These are phyloP conservation scores for Actias luna DNA, from an alignment of 2,888 invertebrate species.

Conservation along the genomic window DNA sequence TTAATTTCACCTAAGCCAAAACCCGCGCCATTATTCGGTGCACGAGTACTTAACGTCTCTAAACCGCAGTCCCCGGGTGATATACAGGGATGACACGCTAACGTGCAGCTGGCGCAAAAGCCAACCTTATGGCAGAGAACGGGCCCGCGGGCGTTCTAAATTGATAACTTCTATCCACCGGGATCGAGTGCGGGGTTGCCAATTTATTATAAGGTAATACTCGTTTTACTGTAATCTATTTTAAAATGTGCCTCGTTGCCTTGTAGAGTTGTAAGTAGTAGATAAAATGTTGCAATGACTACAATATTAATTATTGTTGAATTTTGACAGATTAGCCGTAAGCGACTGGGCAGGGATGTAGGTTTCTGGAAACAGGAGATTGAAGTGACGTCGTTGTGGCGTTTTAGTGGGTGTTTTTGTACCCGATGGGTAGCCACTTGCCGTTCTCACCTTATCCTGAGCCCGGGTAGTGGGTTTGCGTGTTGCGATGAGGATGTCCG, in stretches of 20 bases:
- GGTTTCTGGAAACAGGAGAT: no score
- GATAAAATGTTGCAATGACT: no score
- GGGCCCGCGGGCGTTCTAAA: conserved; percentile 46
- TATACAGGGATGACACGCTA: not conserved
- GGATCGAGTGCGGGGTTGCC: conserved; percentile 26
- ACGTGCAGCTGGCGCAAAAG: not conserved
- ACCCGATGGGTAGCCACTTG: no score
- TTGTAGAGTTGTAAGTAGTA: not conserved
- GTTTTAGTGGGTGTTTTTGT: no score
- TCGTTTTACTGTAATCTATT: conserved; percentile 35
- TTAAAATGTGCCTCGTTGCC: not conserved
- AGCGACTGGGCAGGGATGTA: no score
- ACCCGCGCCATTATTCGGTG: not conserved
- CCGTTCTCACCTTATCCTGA: no score
- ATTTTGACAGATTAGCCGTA: no score
- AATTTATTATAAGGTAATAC: conserved; percentile 17
- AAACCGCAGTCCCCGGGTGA: not conserved
- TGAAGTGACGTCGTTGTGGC: no score
- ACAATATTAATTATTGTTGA: no score
- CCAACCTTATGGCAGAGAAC: conserved; percentile 28
- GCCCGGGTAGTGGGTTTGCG: no score
- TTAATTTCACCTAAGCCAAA: conserved; percentile 1
- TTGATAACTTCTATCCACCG: conserved; percentile 63
- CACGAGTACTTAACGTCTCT: conserved; percentile 7
- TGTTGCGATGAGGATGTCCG: no score